Evolutionary conservation across 2,888 invertebrate genomes (phyloP).

Genomic region (Lobophora halterata): DNA sequence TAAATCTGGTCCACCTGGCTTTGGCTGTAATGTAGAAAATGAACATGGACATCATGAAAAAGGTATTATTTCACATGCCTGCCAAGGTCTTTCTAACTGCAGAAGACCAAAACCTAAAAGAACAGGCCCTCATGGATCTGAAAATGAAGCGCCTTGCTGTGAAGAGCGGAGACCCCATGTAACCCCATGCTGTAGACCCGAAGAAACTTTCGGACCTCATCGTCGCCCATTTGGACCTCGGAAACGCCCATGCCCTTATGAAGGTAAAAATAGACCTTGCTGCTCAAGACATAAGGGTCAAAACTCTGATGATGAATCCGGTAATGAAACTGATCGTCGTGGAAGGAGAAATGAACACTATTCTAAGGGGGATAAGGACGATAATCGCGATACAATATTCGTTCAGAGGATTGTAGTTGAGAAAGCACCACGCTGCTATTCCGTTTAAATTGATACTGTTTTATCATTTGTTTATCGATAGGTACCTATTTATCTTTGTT

Average conservation of each 20-base stretch:
- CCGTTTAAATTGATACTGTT: slow-evolving; percentile 15
- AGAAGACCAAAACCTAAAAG: no score
- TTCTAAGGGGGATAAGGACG: slow-evolving; percentile 15
- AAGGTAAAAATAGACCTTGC: not conserved
- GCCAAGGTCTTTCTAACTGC: no score
- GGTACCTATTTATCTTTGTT: not conserved
- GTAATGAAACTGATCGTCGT: slow-evolving; percentile 16
- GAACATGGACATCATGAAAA: no score
- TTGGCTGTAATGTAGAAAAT: no score
- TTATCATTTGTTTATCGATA: not conserved
- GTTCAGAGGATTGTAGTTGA: slow-evolving; percentile 24
- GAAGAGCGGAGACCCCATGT: no score
- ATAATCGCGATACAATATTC: slow-evolving; percentile 22
- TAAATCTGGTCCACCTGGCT: no score
- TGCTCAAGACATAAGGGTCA: slow-evolving; percentile 1
- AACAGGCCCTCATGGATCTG: no score
- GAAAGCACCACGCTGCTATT: slow-evolving; percentile 22
- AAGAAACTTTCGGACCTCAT: slow-evolving; percentile 3
- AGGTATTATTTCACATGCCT: no score
- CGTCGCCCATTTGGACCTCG: slow-evolving; percentile 3
- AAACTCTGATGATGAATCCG: slow-evolving; percentile 18
- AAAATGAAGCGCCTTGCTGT: no score
- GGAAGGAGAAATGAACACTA: slow-evolving; percentile 14
- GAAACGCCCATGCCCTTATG: not conserved
- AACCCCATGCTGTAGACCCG: no score